Conservation (phyloP, 2,797 vertebrate species). For the Steatocranus sp. region DNA sequence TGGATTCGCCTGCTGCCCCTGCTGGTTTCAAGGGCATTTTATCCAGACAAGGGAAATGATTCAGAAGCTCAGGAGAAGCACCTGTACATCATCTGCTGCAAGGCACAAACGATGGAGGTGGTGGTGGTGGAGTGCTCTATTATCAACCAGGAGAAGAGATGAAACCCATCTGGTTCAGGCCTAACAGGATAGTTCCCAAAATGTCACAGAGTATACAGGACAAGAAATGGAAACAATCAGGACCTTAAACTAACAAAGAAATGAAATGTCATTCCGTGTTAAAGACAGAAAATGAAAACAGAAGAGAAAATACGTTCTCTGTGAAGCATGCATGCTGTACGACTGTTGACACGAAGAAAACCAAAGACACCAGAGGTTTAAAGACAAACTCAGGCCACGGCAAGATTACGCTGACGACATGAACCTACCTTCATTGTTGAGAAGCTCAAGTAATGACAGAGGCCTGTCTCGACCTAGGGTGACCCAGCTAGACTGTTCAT, state of each 20-base stretch:
- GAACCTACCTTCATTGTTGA: conserved; percentile 32
- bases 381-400: background rate
- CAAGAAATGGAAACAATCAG: background rate
- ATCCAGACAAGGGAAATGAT: background rate
- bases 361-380: background rate
- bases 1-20: conserved; percentile 13
- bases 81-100: conserved; percentile 22
- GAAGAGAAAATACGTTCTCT: background rate
- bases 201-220: background rate
- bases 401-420: background rate
- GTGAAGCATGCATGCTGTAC: background rate
- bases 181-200: background rate
- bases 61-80: background rate
- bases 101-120: background rate
- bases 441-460: background rate
- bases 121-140: background rate
- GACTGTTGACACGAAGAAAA: background rate
- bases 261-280: background rate
- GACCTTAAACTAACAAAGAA: background rate
- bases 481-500: background rate
- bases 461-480: background rate
- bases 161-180: background rate
- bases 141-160: background rate
- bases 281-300: background rate
- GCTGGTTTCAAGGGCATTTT: conserved; percentile 52